A percentile compares a stretch with the other conserved stretches of the same genome.
phyloP scores from a whole-genome alignment of 2,888 invertebrate genomes.

The Lomographa bimaculata region DNA sequence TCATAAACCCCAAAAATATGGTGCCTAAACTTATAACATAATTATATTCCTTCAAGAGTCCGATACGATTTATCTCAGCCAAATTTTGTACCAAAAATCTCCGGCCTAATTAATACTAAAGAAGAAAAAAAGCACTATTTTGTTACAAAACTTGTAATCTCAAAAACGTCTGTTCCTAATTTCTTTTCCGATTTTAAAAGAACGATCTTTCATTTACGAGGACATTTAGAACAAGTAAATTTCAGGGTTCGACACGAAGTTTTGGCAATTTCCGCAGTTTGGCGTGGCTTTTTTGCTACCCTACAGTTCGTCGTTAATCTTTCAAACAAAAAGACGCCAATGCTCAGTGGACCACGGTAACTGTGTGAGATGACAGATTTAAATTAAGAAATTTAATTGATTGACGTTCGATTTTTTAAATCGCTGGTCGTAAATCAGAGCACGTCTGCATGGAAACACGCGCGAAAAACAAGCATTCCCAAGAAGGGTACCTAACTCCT shows the following conservation, averaged over 20 bases:
- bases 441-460: too few species aligned
- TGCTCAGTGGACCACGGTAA: slow-evolving; percentile 61
- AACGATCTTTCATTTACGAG: slow-evolving; percentile 81
- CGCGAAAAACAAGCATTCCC: too few species aligned
- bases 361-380: slow-evolving; percentile 68
- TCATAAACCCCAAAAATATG: too few species aligned
- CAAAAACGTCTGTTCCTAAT: slow-evolving; percentile 80
- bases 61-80: too few species aligned
- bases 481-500: too few species aligned
- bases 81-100: too few species aligned
- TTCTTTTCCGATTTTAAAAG: slow-evolving; percentile 81
- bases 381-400: slow-evolving; percentile 60
- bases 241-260: slow-evolving; percentile 79
- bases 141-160: slow-evolving; percentile 76
- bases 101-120: too few species aligned
- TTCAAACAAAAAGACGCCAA: slow-evolving; percentile 74
- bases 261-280: slow-evolving; percentile 80
- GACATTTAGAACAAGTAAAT: slow-evolving; percentile 81
- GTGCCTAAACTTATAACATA: too few species aligned
- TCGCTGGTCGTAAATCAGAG: too few species aligned
- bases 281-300: slow-evolving; percentile 76
- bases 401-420: too few species aligned
- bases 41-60: too few species aligned
- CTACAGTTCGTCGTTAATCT: slow-evolving; percentile 80
- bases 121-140: slow-evolving; percentile 50